A percentile compares a stretch with the other conserved stretches of the same genome.
Conservation (phyloP, 2,888 invertebrate species). For the Campoplex nolae region DNA sequence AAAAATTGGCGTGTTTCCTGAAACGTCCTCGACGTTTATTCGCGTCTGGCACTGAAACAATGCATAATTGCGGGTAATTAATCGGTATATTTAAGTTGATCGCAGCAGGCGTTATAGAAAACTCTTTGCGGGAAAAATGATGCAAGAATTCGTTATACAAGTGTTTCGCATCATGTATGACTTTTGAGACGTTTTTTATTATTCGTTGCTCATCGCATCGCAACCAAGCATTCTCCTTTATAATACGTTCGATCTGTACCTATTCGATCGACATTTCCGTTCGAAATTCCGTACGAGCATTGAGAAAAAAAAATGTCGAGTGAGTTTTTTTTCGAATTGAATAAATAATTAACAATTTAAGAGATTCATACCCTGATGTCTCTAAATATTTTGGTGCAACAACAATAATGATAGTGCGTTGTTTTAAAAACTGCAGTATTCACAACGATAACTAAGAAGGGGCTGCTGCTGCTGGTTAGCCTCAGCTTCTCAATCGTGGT, state of each 20-base stretch:
- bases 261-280: constrained; percentile 12
- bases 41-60: background rate
- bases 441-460: background rate
- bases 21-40: background rate
- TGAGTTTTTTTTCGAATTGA: background rate
- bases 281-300: background rate
- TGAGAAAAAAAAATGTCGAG: background rate
- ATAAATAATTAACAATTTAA: background rate
- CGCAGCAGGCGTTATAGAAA: constrained; percentile 18
- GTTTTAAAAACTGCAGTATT: background rate
- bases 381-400: no score
- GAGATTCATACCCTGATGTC: background rate
- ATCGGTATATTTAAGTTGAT: background rate
- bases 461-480: background rate
- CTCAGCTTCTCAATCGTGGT: background rate
- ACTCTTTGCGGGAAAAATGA: background rate
- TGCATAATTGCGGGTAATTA: constrained; percentile 17
- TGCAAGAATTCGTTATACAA: background rate
- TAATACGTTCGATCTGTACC: background rate
- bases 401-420: background rate
- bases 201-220: no score
- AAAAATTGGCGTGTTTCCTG: background rate
- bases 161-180: background rate
- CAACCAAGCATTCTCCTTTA: constrained; percentile 2
- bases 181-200: background rate